A percentile compares a stretch with the other conserved stretches of the same genome.
phyloP scores from a whole-genome alignment of 2,113 vertebrate species.

The Brienomyrus longianalis region DNA sequence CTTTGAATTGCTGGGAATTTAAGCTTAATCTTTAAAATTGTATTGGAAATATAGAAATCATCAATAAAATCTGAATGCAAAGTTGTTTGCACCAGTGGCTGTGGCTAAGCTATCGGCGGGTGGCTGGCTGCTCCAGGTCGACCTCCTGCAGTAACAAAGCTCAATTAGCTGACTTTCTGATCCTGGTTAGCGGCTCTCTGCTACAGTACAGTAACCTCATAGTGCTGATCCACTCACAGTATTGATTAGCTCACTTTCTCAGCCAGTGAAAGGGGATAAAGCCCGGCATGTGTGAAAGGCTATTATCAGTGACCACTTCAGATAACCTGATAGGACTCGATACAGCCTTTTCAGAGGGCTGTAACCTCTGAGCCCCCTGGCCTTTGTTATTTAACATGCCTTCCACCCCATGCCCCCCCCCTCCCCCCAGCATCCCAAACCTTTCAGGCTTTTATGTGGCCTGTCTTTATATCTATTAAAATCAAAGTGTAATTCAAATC shows the following conservation, averaged over 20 bases:
- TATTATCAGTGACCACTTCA: slow-evolving; percentile 64
- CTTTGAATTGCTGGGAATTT: not conserved
- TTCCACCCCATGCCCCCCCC: not conserved
- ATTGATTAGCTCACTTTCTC: slow-evolving; percentile 60
- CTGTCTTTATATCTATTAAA: not conserved
- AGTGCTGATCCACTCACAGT: slow-evolving; percentile 53
- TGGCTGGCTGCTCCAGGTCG: slow-evolving; percentile 37
- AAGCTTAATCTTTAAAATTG: not conserved
- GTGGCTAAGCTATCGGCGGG: not conserved
- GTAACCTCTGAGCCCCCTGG: slow-evolving; percentile 45
- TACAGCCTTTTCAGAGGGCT: slow-evolving; percentile 52
- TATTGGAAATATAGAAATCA: not conserved
- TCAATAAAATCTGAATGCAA: not conserved
- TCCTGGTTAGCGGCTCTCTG: slow-evolving; percentile 40
- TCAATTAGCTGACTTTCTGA: slow-evolving; percentile 51
- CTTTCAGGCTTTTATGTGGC: not conserved
- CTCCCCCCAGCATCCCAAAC: not conserved
- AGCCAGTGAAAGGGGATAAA: slow-evolving; percentile 51
- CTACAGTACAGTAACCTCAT: slow-evolving; percentile 57
- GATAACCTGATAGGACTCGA: slow-evolving; percentile 63
- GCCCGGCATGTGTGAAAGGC: slow-evolving; percentile 62
- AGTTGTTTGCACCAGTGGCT: not conserved
- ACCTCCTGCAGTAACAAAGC: slow-evolving; percentile 47
- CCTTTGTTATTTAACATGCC: slow-evolving; percentile 40
- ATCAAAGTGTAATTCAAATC: slow-evolving; percentile 13